Percentiles rank a stretch among this genome's conserved stretches.
Conservation (phyloP, 2,797 vertebrate genomes). For the Apogon hyalosoma region DNA sequence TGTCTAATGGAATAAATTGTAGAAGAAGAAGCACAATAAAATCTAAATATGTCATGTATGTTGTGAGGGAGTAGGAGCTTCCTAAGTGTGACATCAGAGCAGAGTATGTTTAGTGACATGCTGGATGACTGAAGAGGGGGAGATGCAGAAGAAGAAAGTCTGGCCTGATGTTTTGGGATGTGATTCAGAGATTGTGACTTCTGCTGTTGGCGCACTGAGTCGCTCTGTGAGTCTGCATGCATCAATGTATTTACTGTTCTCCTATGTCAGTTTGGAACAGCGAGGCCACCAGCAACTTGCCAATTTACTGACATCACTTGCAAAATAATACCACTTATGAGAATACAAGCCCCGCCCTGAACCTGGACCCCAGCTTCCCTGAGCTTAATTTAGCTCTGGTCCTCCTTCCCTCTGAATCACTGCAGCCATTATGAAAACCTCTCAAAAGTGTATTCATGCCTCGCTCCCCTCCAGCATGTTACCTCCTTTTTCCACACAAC, state of each 20-base stretch:
- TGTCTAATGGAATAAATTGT: too few relatives aligned
- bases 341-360: conserved; percentile 75
- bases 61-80: too few relatives aligned
- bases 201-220: conserved; percentile 16
- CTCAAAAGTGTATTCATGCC: conserved; percentile 78
- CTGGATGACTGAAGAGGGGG: too few relatives aligned
- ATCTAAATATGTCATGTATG: too few relatives aligned
- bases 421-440: conserved; percentile 71
- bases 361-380: conserved; percentile 65
- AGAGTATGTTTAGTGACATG: too few relatives aligned
- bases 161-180: conserved; percentile 28
- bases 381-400: conserved; percentile 65
- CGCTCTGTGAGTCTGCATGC: conserved; percentile 41
- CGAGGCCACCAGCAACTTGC: conserved; percentile 60
- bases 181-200: conserved; percentile 44
- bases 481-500: conserved; percentile 80
- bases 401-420: conserved; percentile 75
- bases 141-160: neutral
- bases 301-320: conserved; percentile 78
- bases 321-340: conserved; percentile 72
- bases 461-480: conserved; percentile 68
- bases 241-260: conserved; percentile 73
- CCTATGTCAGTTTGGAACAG: conserved; percentile 62
- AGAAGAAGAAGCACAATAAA: too few relatives aligned
- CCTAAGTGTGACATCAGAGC: too few relatives aligned